These are phyloP conservation scores for Eleginops maclovinus DNA, from an alignment of 2,113 vertebrate species.

Conservation along the genomic window DNA sequence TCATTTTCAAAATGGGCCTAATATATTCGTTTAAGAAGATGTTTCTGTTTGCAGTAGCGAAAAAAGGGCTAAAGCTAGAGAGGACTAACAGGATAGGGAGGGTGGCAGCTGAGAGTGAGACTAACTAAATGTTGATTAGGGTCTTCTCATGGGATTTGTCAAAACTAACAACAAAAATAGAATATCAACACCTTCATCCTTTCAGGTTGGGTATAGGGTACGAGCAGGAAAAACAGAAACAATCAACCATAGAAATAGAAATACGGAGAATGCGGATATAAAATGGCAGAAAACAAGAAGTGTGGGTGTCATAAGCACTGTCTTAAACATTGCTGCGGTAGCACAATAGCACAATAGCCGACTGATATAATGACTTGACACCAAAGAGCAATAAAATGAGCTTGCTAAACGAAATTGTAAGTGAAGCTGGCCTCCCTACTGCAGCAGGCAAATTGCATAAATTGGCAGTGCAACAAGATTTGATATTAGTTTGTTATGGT, in stretches of 20 bases:
- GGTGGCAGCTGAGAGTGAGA: not conserved
- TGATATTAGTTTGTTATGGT: conserved; percentile 61
- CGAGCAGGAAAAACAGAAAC: not conserved
- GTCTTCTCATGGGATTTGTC: not conserved
- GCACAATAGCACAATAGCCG: conserved; percentile 10
- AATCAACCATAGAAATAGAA: not conserved
- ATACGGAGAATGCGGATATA: not conserved
- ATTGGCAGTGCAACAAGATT: conserved; percentile 61
- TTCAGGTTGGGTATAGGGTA: not conserved
- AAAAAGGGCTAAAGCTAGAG: not conserved
- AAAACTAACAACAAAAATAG: not conserved
- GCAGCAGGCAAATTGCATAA: conserved; percentile 53
- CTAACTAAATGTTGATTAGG: not conserved
- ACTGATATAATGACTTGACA: conserved; percentile 45
- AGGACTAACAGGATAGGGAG: too few species aligned
- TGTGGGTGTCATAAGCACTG: not conserved
- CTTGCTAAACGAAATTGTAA: conserved; percentile 59
- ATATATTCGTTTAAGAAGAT: not conserved
- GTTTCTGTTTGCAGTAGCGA: too few species aligned
- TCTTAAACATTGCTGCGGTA: conserved; percentile 5
- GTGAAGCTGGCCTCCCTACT: conserved; percentile 52
- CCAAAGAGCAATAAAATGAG: conserved; percentile 35
- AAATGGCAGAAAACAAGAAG: not conserved
- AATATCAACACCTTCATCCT: not conserved
- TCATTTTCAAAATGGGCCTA: not conserved